Conservation (phyloP, 2,888 invertebrate genomes). For the Pristionchus exspectatus region DNA sequence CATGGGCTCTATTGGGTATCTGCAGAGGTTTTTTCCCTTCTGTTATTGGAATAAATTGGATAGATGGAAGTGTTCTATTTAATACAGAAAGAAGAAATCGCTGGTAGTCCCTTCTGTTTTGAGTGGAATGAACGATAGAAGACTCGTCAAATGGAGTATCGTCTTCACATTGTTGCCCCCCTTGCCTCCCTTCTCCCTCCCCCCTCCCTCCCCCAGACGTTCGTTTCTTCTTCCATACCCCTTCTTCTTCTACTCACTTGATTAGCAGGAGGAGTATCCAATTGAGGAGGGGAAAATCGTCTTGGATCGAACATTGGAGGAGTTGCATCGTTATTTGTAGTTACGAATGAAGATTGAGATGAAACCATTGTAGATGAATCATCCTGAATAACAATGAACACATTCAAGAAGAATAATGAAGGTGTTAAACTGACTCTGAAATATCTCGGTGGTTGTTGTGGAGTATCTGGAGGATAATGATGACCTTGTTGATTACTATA, state of each 20-base stretch:
- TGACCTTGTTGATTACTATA: background rate
- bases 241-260: background rate
- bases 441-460: background rate
- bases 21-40: no score
- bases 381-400: background rate
- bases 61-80: no score
- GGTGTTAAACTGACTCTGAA: background rate
- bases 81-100: no score
- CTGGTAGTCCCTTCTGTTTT: background rate
- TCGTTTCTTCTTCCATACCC: background rate
- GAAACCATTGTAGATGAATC: background rate
- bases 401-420: background rate
- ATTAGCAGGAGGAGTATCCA: conserved; percentile 46
- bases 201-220: background rate
- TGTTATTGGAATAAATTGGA: no score
- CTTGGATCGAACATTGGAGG: conserved; percentile 44
- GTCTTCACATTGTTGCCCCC: background rate
- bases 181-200: background rate
- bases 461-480: background rate
- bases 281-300: conserved; percentile 45
- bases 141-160: background rate
- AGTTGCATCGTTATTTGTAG: background rate
- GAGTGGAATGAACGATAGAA: background rate
- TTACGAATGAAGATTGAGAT: background rate
- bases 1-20: background rate